Conservation (phyloP, 2,113 vertebrate genomes). For the Mastomys coucha region DNA sequence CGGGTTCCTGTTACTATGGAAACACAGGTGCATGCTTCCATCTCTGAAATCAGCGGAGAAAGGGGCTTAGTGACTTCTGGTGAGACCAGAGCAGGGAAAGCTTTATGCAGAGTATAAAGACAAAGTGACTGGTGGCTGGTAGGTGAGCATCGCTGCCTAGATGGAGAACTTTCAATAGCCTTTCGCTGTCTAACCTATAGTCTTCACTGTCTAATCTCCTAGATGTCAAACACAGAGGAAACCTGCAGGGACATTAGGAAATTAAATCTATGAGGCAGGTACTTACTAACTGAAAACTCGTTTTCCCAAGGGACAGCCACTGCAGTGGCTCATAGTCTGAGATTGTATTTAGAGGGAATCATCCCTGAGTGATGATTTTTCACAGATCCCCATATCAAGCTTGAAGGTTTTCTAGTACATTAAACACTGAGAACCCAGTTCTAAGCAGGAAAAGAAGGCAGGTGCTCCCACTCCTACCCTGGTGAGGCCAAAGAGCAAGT, state of each 20-base stretch:
- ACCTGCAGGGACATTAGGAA: not conserved
- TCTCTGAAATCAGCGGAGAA: not conserved
- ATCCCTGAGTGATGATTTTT: not conserved
- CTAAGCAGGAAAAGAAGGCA: not conserved
- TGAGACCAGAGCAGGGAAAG: not conserved
- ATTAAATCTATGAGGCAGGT: not conserved
- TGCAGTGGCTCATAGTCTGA: not conserved
- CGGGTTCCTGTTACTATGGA: constrained; percentile 82
- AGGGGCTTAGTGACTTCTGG: not conserved
- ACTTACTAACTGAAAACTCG: not conserved
- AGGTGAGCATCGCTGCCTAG: too few species aligned
- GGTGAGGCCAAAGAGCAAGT: too few species aligned
- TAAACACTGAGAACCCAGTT: not conserved
- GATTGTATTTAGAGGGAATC: not conserved
- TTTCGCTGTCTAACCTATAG: not conserved
- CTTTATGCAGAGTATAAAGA: not conserved
- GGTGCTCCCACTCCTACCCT: accelerated
- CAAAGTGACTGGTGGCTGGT: not conserved
- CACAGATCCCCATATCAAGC: not conserved
- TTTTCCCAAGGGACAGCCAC: not conserved
- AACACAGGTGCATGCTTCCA: constrained; percentile 76
- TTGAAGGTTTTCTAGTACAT: not conserved
- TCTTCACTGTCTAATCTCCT: not conserved
- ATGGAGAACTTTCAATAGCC: not conserved
- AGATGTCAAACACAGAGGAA: not conserved